phyloP scores from a whole-genome alignment of 2,113 vertebrate species.

The Cettia cetti region DNA sequence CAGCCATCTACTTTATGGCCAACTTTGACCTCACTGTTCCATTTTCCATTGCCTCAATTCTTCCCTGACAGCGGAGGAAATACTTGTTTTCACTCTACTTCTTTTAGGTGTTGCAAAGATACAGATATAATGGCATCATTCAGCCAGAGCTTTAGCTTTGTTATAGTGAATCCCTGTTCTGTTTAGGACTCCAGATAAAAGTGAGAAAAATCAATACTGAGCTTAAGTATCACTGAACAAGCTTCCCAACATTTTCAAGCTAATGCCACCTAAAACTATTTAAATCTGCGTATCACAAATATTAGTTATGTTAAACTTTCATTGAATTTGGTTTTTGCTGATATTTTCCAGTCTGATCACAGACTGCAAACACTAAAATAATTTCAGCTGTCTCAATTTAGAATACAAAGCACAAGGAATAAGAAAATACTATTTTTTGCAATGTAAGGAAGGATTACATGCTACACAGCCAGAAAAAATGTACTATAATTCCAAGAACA shows the following conservation, averaged over 20 bases:
- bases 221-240: background rate
- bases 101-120: background rate
- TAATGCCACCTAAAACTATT: background rate
- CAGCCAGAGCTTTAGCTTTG: background rate
- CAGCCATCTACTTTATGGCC: background rate
- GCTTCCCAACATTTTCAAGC: background rate
- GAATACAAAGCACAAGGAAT: background rate
- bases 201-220: background rate
- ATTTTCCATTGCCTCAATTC: background rate
- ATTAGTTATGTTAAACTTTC: background rate
- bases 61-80: background rate
- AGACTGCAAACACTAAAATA: background rate
- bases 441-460: constrained; percentile 15
- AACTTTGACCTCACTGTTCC: background rate
- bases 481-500: constrained; percentile 51
- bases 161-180: background rate
- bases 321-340: constrained; percentile 17
- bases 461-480: constrained; percentile 46
- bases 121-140: background rate
- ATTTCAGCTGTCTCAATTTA: constrained; percentile 38
- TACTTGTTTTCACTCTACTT: background rate
- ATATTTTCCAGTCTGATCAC: background rate
- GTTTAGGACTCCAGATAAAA: background rate
- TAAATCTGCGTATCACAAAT: background rate
- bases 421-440: background rate